Conservation (phyloP, 2,113 vertebrate species). For the Poicephalus meyeri region DNA sequence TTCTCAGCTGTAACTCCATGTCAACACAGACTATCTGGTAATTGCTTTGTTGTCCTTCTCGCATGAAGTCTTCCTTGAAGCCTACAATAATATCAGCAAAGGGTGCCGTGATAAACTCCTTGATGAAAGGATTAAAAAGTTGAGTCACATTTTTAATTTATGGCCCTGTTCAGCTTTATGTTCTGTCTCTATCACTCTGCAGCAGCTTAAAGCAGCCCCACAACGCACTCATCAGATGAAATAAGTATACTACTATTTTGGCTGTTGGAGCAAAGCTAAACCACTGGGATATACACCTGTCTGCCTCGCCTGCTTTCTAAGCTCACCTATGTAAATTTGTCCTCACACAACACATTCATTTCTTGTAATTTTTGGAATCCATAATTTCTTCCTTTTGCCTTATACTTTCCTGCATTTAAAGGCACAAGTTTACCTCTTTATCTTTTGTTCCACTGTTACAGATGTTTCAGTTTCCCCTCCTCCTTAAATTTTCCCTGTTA, state of each 20-base stretch:
- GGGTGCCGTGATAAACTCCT: neutral
- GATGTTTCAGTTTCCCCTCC: neutral
- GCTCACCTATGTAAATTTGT: neutral
- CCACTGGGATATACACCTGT: neutral
- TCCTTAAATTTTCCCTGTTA: neutral
- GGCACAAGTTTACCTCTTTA: neutral
- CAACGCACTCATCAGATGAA: neutral
- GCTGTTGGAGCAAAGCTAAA: neutral
- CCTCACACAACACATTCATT: neutral
- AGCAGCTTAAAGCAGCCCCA: neutral
- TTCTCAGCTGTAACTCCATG: neutral
- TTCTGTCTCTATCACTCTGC: neutral
- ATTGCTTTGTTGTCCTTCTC: neutral
- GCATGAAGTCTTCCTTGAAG: neutral
- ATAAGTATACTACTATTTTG: neutral
- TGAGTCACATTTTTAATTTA: neutral
- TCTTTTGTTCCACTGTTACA: neutral
- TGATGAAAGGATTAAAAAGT: neutral
- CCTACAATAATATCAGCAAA: neutral
- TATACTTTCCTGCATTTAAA: neutral
- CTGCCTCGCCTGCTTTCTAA: neutral
- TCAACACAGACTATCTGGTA: neutral
- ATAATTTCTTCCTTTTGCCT: neutral
- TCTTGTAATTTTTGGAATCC: neutral
- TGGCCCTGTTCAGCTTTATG: neutral